Percentiles rank a stretch among this genome's conserved stretches.
Evolutionary conservation across 2,113 vertebrate genomes (phyloP).

Genomic region (Alligator sinensis): DNA sequence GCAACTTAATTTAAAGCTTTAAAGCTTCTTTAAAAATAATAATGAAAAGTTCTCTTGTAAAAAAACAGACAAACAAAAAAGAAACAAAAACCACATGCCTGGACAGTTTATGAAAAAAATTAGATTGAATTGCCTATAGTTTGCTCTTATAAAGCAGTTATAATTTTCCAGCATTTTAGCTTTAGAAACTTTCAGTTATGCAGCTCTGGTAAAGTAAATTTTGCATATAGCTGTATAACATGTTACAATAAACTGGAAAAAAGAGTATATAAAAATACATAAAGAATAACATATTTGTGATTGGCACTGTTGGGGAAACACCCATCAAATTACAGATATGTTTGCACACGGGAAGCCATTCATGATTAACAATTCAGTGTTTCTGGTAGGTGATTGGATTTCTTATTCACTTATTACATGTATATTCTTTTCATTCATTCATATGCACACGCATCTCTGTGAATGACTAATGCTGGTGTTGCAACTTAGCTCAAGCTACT

Average conservation of each 20-base stretch:
- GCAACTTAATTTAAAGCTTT: background rate
- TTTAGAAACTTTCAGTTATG: background rate
- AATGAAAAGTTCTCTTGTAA: background rate
- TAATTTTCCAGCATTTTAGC: conserved; percentile 13
- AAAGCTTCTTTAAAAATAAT: background rate
- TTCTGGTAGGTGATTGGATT: background rate
- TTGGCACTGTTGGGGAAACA: background rate
- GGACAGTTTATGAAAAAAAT: background rate
- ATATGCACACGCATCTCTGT: background rate
- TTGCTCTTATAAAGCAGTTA: background rate
- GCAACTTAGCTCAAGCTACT: background rate
- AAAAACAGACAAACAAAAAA: too few species aligned
- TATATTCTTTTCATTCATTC: background rate
- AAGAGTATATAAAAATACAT: background rate
- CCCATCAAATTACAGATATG: background rate
- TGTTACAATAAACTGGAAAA: background rate
- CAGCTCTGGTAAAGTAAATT: background rate
- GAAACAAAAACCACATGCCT: conserved; percentile 1
- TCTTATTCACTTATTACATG: background rate
- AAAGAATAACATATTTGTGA: background rate
- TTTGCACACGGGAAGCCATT: background rate
- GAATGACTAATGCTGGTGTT: background rate
- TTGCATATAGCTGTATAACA: background rate
- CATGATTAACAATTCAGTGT: background rate
- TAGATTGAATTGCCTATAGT: background rate